A percentile compares a stretch with the other conserved stretches of the same genome.
phyloP scores from a whole-genome alignment of 53 echinoderm and acorn worm species.

The Crossaster papposus region DNA sequence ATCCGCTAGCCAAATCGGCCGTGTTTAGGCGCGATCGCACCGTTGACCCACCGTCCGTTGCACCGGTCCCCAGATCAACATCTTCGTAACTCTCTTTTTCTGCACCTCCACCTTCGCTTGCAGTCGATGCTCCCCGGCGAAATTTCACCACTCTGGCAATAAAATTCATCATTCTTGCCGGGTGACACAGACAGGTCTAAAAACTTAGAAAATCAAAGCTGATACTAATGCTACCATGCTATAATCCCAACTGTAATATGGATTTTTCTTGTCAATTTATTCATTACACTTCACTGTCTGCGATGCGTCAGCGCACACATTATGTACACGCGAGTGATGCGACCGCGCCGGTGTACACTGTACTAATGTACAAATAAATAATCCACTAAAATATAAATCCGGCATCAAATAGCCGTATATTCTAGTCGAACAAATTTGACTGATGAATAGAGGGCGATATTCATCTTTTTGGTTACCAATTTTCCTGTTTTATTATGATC shows the following conservation, averaged over 20 bases:
- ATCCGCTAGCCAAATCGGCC: constrained; percentile 44
- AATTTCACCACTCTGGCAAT: constrained; percentile 69
- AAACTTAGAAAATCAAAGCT: neutral
- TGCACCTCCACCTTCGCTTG: neutral
- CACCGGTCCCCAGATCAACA: constrained; percentile 56
- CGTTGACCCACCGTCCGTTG: neutral
- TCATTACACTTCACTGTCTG: too few relatives aligned
- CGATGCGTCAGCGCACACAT: too few relatives aligned
- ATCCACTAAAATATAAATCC: too few relatives aligned
- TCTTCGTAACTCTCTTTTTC: constrained; percentile 47
- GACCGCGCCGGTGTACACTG: too few relatives aligned
- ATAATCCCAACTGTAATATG: neutral
- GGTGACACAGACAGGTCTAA: neutral
- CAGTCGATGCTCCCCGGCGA: constrained; percentile 21
- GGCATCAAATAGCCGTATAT: too few relatives aligned
- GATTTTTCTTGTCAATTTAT: too few relatives aligned
- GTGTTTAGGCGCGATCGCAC: constrained; percentile 44
- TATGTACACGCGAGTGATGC: too few relatives aligned
- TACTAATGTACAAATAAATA: too few relatives aligned
- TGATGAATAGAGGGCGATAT: constrained; percentile 31
- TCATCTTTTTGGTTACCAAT: neutral
- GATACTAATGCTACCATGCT: neutral
- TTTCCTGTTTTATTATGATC: neutral
- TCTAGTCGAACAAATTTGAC: neutral
- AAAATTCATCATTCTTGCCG: constrained; percentile 37